Conservation (phyloP, 2,797 vertebrate species). For the Bryconaethiops microstoma region DNA sequence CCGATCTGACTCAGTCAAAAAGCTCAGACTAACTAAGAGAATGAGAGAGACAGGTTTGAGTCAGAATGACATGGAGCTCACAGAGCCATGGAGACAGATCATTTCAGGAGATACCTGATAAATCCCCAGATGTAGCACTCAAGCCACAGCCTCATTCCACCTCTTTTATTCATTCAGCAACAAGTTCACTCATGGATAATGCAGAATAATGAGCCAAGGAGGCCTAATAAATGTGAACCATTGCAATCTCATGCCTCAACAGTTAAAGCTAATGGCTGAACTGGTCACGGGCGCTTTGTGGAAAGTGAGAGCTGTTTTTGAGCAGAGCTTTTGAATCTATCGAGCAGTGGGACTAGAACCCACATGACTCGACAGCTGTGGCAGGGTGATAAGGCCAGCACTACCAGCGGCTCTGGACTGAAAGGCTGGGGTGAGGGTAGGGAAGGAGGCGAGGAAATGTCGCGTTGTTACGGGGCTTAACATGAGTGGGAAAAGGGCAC, state of each 20-base stretch:
- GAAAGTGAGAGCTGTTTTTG: background rate
- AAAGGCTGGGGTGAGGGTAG: conserved; percentile 7
- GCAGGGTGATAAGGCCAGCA: conserved; percentile 5
- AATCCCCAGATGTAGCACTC: background rate
- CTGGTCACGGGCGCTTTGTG: background rate
- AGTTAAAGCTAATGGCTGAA: background rate
- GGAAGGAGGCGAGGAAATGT: background rate
- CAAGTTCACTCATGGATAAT: background rate
- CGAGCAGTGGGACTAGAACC: conserved; percentile 5
- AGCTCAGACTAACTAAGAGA: background rate
- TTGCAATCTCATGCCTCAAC: background rate
- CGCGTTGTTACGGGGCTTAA: conserved; percentile 6
- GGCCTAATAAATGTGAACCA: conserved; percentile 5
- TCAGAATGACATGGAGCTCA: background rate
- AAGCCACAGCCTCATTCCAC: background rate
- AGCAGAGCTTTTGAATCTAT: conserved; percentile 9
- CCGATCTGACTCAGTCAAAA: background rate
- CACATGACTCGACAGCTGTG: conserved; percentile 10
- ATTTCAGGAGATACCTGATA: conserved; percentile 9
- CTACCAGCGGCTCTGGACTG: background rate
- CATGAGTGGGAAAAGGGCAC: conserved; percentile 15
- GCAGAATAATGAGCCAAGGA: background rate
- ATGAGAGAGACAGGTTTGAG: conserved; percentile 13
- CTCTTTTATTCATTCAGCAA: background rate
- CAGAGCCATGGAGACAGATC: background rate